A percentile compares a stretch with the other conserved stretches of the same genome.
Evolutionary conservation across 2,888 invertebrate species (phyloP).

Genomic region (Coenonympha arcania): DNA sequence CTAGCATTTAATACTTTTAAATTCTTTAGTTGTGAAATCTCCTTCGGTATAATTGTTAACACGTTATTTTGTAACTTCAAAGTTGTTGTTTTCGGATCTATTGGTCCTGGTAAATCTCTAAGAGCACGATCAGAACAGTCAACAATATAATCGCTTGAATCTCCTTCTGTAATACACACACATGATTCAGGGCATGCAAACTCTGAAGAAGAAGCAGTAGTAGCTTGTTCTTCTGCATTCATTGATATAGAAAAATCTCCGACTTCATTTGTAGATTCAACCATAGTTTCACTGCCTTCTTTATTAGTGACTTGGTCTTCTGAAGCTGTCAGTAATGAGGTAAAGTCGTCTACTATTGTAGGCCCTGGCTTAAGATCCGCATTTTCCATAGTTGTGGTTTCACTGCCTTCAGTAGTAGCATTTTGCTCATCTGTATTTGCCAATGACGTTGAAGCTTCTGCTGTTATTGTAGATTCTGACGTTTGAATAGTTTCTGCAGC

Average conservation of each 20-base stretch:
- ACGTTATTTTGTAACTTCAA: slow-evolving; percentile 61
- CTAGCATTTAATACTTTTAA: slow-evolving; percentile 54
- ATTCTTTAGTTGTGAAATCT: slow-evolving; percentile 48
- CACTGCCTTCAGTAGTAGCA: not conserved
- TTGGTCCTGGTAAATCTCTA: slow-evolving; percentile 61
- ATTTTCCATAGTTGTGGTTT: not conserved
- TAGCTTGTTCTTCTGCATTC: slow-evolving; percentile 21
- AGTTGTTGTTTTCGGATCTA: slow-evolving; percentile 51
- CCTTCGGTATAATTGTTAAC: slow-evolving; percentile 56
- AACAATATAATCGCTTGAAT: slow-evolving; percentile 44
- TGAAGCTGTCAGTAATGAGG: not conserved
- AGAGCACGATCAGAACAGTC: slow-evolving; percentile 69
- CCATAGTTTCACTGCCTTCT: not conserved
- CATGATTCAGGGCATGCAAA: slow-evolving; percentile 50
- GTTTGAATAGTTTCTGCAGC: not conserved
- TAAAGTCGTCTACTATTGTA: not conserved
- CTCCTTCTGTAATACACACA: slow-evolving; percentile 55
- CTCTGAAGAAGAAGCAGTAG: slow-evolving; percentile 28
- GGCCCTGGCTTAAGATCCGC: not conserved
- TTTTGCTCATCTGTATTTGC: not conserved
- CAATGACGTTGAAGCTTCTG: not conserved
- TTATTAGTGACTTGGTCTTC: not conserved
- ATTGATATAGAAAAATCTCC: not conserved
- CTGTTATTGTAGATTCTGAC: not conserved
- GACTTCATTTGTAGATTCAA: not conserved